phyloP scores from a whole-genome alignment of 2,797 vertebrate genomes.

The Ptychobarbus kaznakovi region DNA sequence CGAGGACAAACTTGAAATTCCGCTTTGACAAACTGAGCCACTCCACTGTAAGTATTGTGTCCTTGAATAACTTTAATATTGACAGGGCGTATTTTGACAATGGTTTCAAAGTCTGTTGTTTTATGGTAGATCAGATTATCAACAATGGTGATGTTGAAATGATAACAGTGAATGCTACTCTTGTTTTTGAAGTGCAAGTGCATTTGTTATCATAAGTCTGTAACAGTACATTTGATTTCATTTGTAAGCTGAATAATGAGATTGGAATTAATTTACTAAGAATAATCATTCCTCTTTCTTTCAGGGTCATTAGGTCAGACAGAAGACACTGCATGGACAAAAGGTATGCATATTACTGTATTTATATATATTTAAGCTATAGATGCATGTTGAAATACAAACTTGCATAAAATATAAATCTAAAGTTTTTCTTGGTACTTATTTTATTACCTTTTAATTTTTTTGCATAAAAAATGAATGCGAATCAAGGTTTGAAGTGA shows the following conservation, averaged over 20 bases:
- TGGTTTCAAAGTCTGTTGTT: not conserved
- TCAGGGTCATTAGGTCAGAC: slow-evolving; percentile 61
- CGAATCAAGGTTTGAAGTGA: not conserved
- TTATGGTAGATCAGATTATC: not conserved
- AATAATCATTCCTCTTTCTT: slow-evolving; percentile 40
- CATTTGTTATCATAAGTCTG: not conserved
- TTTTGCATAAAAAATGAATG: not conserved
- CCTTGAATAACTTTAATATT: not conserved
- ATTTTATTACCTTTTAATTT: not conserved
- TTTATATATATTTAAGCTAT: not conserved
- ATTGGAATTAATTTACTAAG: not conserved
- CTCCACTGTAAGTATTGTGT: slow-evolving; percentile 75
- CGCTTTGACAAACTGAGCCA: slow-evolving; percentile 97
- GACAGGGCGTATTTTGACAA: not conserved
- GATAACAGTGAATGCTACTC: not conserved
- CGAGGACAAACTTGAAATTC: slow-evolving; percentile 95
- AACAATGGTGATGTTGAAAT: not conserved
- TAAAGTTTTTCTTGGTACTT: not conserved
- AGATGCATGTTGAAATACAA: not conserved
- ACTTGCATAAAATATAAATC: not conserved
- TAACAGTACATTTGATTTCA: not conserved
- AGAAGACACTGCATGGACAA: slow-evolving; percentile 27
- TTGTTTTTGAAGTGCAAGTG: not conserved
- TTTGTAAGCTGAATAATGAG: not conserved
- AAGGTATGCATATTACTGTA: slow-evolving; percentile 48